Evolutionary conservation across 2,113 vertebrate species (phyloP).

Genomic region (Boleophthalmus pectinirostris): DNA sequence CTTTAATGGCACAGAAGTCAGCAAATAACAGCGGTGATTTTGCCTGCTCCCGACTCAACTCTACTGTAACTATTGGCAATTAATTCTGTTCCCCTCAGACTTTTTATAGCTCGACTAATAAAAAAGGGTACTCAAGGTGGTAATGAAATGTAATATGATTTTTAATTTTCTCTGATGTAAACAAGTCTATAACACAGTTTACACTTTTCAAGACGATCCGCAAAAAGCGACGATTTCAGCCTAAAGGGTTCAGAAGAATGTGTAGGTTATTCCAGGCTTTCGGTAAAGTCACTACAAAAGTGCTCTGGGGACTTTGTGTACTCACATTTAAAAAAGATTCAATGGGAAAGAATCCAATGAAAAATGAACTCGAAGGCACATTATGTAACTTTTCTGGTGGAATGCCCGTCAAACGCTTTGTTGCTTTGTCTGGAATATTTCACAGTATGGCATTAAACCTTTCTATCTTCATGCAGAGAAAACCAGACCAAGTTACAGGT

Average conservation of each 20-base stretch:
- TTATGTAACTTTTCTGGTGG: too few relatives aligned
- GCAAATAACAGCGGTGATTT: background rate
- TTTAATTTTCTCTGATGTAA: background rate
- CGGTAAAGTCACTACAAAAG: background rate
- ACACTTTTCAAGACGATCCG: background rate
- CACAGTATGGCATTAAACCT: too few relatives aligned
- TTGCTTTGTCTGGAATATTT: too few relatives aligned
- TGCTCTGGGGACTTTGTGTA: background rate
- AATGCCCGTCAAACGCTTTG: too few relatives aligned
- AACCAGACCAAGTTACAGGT: too few relatives aligned
- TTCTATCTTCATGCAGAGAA: too few relatives aligned
- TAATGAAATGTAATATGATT: conserved; percentile 1
- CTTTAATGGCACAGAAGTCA: background rate
- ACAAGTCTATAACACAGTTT: background rate
- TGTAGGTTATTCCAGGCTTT: background rate
- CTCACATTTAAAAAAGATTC: too few relatives aligned
- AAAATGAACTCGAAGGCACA: too few relatives aligned
- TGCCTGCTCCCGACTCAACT: background rate
- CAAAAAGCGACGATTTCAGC: background rate
- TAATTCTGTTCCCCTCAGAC: background rate
- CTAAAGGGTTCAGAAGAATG: background rate
- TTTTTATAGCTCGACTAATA: background rate
- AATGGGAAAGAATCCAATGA: background rate
- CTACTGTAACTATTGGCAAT: background rate
- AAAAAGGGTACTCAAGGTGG: background rate